phyloP scores from a whole-genome alignment of 2,888 invertebrate genomes.

The Beris chalybata region DNA sequence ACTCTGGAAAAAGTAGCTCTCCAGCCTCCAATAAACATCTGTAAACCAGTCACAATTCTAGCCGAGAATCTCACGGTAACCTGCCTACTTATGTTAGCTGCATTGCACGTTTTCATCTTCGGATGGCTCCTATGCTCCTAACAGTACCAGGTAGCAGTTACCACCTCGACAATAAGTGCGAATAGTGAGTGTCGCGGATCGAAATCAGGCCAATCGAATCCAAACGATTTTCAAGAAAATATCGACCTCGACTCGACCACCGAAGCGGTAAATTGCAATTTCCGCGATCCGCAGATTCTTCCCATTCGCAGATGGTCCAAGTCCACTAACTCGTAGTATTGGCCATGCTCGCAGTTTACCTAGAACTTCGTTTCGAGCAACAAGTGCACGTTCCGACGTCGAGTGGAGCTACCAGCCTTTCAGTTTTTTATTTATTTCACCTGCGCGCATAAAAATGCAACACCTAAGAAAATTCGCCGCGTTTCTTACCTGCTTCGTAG shows the following conservation, averaged over 20 bases:
- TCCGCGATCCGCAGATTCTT: constrained; percentile 13
- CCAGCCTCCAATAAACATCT: too few species aligned
- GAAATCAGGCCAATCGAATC: constrained; percentile 11
- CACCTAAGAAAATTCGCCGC: constrained; percentile 3
- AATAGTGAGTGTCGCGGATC: neutral
- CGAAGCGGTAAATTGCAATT: neutral
- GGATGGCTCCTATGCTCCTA: too few species aligned
- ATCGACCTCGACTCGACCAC: neutral
- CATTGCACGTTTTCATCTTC: too few species aligned
- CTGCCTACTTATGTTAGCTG: too few species aligned
- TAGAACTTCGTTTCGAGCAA: constrained; percentile 25
- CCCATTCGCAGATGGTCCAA: neutral
- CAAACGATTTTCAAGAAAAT: neutral
- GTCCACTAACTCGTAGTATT: neutral
- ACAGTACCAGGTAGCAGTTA: too few species aligned
- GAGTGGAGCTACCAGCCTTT: too few species aligned
- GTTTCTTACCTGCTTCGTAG: neutral
- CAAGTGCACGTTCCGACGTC: constrained; percentile 4
- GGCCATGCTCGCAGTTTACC: constrained; percentile 14
- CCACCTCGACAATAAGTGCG: too few species aligned
- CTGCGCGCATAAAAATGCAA: too few species aligned
- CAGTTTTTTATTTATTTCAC: too few species aligned
- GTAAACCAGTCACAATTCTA: too few species aligned
- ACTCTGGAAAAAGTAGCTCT: too few species aligned
- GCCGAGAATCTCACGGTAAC: too few species aligned